Evolutionary conservation across 1,140 invertebrate species (phyloP).

Genomic region (Chionoecetes opilio): DNA sequence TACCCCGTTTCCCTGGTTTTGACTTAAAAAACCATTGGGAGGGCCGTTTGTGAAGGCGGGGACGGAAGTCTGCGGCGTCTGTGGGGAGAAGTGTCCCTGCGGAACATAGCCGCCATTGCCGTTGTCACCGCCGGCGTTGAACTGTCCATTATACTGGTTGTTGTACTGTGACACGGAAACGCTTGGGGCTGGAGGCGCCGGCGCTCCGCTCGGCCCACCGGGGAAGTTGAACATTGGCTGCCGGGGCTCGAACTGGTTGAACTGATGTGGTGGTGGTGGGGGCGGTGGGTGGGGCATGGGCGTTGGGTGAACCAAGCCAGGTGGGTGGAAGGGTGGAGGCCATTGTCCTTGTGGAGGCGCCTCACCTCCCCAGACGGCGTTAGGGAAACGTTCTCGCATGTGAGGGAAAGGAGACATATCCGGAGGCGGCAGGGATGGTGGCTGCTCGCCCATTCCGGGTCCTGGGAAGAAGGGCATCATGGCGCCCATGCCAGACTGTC

Average conservation of each 20-base stretch:
- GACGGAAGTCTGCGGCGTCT: conserved; percentile 78
- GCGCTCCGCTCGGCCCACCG: conserved; percentile 69
- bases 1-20: conserved; percentile 86
- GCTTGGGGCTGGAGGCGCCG: conserved; percentile 77
- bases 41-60: conserved; percentile 77
- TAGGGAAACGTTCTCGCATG: conserved; percentile 83
- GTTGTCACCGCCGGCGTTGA: conserved; percentile 70
- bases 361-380: conserved; percentile 84
- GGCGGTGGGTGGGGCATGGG: conserved; percentile 80
- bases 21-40: conserved; percentile 85
- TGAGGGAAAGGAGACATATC: conserved; percentile 80
- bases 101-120: conserved; percentile 76
- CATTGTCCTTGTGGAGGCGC: conserved; percentile 85
- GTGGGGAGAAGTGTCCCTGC: conserved; percentile 79
- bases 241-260: conserved; percentile 77
- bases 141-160: conserved; percentile 78
- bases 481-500: conserved; percentile 83
- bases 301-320: conserved; percentile 81
- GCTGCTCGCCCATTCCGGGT: conserved; percentile 83
- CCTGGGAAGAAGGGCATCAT: conserved; percentile 86
- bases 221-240: conserved; percentile 78
- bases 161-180: conserved; percentile 80
- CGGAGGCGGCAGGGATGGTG: conserved; percentile 82
- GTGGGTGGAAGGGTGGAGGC: conserved; percentile 80
- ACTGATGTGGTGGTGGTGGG: conserved; percentile 80